Percentiles rank a stretch among this genome's conserved stretches.
phyloP scores from a whole-genome alignment of 2,888 invertebrate species.

The Eucera pruinosa region DNA sequence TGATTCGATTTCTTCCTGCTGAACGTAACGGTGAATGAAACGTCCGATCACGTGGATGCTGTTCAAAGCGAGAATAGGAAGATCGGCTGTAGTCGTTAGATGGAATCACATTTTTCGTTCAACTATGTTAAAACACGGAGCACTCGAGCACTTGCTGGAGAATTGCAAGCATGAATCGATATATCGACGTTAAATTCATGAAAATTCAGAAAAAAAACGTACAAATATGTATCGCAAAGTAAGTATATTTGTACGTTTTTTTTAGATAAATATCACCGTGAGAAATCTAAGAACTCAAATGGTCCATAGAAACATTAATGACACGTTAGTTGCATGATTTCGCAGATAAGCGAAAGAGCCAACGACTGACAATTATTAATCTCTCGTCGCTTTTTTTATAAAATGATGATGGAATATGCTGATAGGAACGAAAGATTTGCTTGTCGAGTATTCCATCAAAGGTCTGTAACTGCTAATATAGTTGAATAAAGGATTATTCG shows the following conservation, averaged over 20 bases:
- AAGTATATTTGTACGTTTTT: no score
- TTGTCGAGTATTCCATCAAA: background rate
- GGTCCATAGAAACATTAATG: conserved; percentile 5
- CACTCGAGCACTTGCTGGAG: no score
- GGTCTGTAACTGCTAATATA: background rate
- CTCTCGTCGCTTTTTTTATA: background rate
- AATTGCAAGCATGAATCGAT: conserved; percentile 1
- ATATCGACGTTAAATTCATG: background rate
- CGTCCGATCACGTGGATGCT: background rate
- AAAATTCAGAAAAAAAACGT: background rate
- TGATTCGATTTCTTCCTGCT: conserved; percentile 18
- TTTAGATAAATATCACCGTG: no score
- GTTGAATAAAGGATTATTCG: background rate
- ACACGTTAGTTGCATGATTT: conserved; percentile 10
- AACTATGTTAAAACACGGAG: background rate
- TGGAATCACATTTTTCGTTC: conserved; percentile 11
- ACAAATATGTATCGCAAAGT: background rate
- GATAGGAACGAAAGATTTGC: background rate
- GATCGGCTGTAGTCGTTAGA: background rate
- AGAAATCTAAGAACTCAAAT: no score
- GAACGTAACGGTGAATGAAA: conserved; percentile 28
- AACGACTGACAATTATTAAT: background rate
- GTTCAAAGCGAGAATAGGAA: background rate
- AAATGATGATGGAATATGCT: no score
- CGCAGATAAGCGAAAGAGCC: background rate